Base-by-base conservation (phyloP, 2,888 invertebrate genomes). In the Romanomermis culicivorax region DNA sequence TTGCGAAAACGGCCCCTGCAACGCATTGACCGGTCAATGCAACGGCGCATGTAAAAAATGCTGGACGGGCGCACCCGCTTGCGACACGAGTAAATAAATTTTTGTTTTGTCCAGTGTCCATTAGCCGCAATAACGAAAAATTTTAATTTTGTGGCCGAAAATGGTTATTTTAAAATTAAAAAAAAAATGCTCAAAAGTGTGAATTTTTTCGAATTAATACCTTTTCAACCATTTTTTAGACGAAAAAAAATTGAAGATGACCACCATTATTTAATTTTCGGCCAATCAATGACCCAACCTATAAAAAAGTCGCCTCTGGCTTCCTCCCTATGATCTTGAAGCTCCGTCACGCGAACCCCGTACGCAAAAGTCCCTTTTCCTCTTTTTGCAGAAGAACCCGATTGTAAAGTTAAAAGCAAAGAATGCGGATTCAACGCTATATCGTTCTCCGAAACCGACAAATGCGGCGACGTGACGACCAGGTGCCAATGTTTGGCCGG, bases 401-500 rank as follows among this genome's bases (percentile, higher is more conserved):
- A 58, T 27, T 61, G 57, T 55, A 20, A 30, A 4, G 43, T 25
- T 29, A 20, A 26, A 24, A 36, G 4, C 26, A 29, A 53, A 25
- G 56, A 53, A 30, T 67, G 67, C 51, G 66, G 65, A 1, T 56
- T 60, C 17, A 67, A 68, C 55, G 67, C 67, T 24, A 60, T 68
- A 23, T 62, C 62, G 2, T 65, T 63, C 55, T 63, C 63, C 47
- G 65, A 67, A 48, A 61, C 59, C 49, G 65, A 67, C 53, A 53
- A 64, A 17, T 64, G 64, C 55, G 66, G 66, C 23, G 67, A 67
- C 42, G 62, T 63, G 20, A 57, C 60, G 27, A 65, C 59, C 53
- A 58, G 60, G 17, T 65, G 65, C 52, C 58, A 60, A n/a, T 65
- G 65, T 53, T 48, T 61, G n/a, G 26, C 56, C 0, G 64, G 65